Percentiles rank a stretch among this genome's conserved stretches.
phyloP scores from a whole-genome alignment of 2,797 vertebrate species.

The Neosilurus mollespiculum region DNA sequence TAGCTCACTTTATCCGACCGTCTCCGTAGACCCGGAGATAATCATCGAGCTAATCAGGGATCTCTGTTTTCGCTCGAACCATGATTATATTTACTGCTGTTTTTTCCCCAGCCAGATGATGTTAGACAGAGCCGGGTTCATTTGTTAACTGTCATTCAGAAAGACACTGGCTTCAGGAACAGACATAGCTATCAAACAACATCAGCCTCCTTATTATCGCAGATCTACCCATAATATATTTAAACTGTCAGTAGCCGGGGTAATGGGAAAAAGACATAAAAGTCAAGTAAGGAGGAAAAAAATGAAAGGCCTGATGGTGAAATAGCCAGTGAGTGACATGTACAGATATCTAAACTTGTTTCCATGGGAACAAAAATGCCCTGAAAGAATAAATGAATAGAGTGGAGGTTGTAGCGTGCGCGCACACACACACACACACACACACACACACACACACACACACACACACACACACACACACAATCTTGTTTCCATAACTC shows the following conservation, averaged over 20 bases:
- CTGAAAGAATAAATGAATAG: slow-evolving; percentile 40
- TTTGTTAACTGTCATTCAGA: slow-evolving; percentile 26
- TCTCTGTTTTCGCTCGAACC: slow-evolving; percentile 24
- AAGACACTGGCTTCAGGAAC: slow-evolving; percentile 12
- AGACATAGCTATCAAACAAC: slow-evolving; percentile 5
- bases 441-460: slow-evolving; percentile 4
- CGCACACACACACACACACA: background rate
- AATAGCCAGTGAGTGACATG: slow-evolving; percentile 43
- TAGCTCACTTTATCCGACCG: slow-evolving; percentile 23
- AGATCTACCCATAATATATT: slow-evolving; percentile 7
- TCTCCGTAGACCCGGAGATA: slow-evolving; percentile 24
- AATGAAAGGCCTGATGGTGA: slow-evolving; percentile 26
- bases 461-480: background rate
- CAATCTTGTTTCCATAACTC: too few species aligned
- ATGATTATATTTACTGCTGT: slow-evolving; percentile 27
- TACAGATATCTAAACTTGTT: slow-evolving; percentile 41
- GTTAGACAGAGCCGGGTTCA: background rate
- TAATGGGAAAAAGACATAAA: slow-evolving; percentile 19
- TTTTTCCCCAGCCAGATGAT: slow-evolving; percentile 12
- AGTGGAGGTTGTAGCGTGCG: background rate
- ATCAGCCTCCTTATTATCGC: slow-evolving; percentile 9
- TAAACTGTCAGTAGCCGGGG: background rate
- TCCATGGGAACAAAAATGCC: slow-evolving; percentile 43
- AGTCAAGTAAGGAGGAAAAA: slow-evolving; percentile 23
- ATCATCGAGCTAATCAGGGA: slow-evolving; percentile 32